phyloP scores from a whole-genome alignment of 2,888 invertebrate species.

The Physocephala rufipes region DNA sequence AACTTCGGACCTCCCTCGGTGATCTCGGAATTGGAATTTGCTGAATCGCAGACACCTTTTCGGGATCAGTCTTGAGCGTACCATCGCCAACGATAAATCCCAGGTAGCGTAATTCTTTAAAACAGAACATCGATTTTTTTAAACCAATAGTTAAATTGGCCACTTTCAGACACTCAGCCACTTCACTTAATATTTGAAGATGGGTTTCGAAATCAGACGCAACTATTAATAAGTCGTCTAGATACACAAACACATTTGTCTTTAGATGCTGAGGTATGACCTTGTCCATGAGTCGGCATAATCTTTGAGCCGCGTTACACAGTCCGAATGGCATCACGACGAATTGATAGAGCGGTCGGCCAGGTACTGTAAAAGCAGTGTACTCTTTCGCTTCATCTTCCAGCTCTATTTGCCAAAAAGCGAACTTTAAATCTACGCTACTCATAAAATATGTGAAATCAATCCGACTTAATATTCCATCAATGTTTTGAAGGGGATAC shows the following conservation, averaged over 20 bases:
- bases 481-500: too few species aligned
- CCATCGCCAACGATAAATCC: constrained; percentile 36
- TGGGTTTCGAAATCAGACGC: constrained; percentile 36
- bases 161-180: constrained; percentile 30
- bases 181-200: constrained; percentile 9
- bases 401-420: constrained; percentile 37
- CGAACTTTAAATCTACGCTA: constrained; percentile 43
- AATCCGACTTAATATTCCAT: too few species aligned
- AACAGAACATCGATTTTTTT: constrained; percentile 39
- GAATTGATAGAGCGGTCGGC: constrained; percentile 39
- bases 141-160: constrained; percentile 41
- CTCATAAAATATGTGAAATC: constrained; percentile 48
- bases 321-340: constrained; percentile 39
- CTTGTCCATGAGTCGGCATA: constrained; percentile 46
- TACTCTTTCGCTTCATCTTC: constrained; percentile 28
- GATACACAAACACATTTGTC: constrained; percentile 39
- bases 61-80: constrained; percentile 23
- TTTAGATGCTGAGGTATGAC: constrained; percentile 41
- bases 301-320: constrained; percentile 38
- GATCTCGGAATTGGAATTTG: constrained; percentile 23
- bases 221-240: constrained; percentile 41
- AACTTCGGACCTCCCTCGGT: constrained; percentile 21
- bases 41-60: constrained; percentile 29
- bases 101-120: constrained; percentile 34
- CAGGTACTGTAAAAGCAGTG: constrained; percentile 39